Percentiles rank a stretch among this genome's conserved stretches.
Evolutionary conservation across 2,113 vertebrate genomes (phyloP).

Genomic region (Oophaga pumilio): DNA sequence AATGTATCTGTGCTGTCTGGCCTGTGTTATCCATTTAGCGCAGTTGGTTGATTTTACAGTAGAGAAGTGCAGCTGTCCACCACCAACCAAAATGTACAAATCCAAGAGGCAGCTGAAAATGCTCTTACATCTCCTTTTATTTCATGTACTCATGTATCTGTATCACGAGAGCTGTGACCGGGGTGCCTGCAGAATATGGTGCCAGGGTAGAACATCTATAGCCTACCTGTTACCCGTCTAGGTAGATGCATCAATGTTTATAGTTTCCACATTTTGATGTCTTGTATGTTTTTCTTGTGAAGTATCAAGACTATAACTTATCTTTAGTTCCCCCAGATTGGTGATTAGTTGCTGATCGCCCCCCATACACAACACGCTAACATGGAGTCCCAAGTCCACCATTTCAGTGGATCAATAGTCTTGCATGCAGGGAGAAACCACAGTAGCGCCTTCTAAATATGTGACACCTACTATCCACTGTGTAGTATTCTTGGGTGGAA

Average conservation of each 20-base stretch:
- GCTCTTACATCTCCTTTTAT: conserved; percentile 47
- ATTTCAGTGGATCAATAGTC: neutral
- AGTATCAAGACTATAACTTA: too few relatives aligned
- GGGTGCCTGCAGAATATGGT: neutral
- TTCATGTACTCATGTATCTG: conserved; percentile 63
- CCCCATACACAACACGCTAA: too few relatives aligned
- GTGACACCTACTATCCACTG: neutral
- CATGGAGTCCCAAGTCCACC: too few relatives aligned
- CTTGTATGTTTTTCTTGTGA: neutral
- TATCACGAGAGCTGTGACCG: neutral
- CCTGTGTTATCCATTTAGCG: neutral
- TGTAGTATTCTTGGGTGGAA: neutral
- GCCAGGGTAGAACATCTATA: neutral
- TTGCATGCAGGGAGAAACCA: neutral
- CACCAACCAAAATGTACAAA: conserved; percentile 50
- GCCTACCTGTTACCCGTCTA: neutral
- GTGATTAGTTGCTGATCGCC: too few relatives aligned
- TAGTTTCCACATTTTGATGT: neutral
- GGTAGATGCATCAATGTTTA: neutral
- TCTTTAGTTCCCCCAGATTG: too few relatives aligned
- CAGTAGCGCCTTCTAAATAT: neutral
- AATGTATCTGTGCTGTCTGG: neutral
- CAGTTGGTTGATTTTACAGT: neutral
- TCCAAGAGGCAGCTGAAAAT: conserved; percentile 9
- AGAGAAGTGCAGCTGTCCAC: conserved; percentile 60